These are phyloP conservation scores for Diplosoma virens DNA, from an alignment of 23 tunicate species.

Conservation along the genomic window DNA sequence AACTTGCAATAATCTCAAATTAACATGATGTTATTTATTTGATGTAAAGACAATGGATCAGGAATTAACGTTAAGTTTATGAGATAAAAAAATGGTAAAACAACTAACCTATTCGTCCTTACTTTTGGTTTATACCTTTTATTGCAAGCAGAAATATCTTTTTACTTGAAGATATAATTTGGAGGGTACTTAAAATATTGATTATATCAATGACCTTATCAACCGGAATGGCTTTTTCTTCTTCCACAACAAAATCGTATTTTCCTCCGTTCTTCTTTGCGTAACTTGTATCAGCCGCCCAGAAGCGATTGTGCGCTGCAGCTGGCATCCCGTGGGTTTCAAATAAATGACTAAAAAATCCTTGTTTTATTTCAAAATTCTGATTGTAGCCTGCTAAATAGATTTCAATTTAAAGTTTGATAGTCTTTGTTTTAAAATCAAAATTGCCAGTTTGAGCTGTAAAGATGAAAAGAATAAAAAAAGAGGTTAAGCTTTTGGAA, in stretches of 20 bases:
- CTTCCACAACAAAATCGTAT: conserved; percentile 67
- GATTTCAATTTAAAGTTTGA: too few species aligned
- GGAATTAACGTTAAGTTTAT: too few species aligned
- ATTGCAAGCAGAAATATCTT: not conserved
- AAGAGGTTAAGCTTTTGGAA: too few species aligned
- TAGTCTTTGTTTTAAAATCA: too few species aligned
- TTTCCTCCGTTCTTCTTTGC: conserved; percentile 83
- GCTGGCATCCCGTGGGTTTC: conserved; percentile 66
- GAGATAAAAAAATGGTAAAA: not conserved
- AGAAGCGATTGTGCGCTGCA: conserved; percentile 89
- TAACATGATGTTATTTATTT: too few species aligned
- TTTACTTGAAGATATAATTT: not conserved
- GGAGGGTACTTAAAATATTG: not conserved
- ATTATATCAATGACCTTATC: conserved; percentile 36
- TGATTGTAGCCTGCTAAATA: too few species aligned
- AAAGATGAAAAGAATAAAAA: too few species aligned
- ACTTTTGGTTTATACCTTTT: not conserved
- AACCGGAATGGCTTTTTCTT: conserved; percentile 53
- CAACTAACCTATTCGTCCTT: not conserved
- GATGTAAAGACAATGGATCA: too few species aligned
- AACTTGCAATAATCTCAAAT: too few species aligned
- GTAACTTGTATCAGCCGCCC: conserved; percentile 84
- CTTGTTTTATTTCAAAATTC: not conserved
- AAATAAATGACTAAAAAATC: conserved; percentile 47
- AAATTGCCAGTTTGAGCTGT: too few species aligned